Evolutionary conservation across 2,888 invertebrate species (phyloP).

Genomic region (Ischnus inquisitorius): DNA sequence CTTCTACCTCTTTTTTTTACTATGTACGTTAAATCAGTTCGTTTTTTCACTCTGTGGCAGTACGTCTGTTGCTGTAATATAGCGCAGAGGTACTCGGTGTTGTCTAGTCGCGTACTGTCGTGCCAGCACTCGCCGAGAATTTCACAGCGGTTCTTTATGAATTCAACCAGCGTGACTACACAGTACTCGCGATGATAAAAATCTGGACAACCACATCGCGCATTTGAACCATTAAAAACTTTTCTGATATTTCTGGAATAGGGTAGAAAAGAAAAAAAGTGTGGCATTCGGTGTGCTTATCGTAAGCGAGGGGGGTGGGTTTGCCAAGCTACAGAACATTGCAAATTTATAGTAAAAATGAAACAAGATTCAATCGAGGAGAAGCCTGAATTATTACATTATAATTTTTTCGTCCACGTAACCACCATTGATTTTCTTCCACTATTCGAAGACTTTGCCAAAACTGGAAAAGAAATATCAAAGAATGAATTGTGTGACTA

Average conservation of each 20-base stretch:
- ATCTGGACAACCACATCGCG: neutral
- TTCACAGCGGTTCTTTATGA: constrained; percentile 6
- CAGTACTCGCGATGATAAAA: constrained; percentile 1
- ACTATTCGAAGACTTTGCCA: neutral
- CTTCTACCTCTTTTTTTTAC: neutral
- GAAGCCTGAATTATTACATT: neutral
- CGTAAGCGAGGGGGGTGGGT: neutral
- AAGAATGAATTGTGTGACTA: neutral
- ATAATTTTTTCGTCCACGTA: neutral
- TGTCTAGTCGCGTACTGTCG: neutral
- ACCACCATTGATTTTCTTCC: neutral
- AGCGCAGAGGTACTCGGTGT: neutral
- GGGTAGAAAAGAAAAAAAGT: neutral
- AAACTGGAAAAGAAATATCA: neutral
- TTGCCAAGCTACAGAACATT: neutral
- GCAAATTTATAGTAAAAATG: neutral
- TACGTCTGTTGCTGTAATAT: neutral
- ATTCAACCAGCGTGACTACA: constrained; percentile 12
- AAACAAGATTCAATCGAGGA: neutral
- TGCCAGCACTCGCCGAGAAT: neutral
- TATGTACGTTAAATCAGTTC: neutral
- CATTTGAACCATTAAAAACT: constrained; percentile 25
- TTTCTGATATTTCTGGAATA: constrained; percentile 28
- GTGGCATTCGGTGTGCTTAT: constrained; percentile 1
- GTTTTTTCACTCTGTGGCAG: neutral